phyloP scores from a whole-genome alignment of 2,113 vertebrate genomes.

The Vimba vimba region DNA sequence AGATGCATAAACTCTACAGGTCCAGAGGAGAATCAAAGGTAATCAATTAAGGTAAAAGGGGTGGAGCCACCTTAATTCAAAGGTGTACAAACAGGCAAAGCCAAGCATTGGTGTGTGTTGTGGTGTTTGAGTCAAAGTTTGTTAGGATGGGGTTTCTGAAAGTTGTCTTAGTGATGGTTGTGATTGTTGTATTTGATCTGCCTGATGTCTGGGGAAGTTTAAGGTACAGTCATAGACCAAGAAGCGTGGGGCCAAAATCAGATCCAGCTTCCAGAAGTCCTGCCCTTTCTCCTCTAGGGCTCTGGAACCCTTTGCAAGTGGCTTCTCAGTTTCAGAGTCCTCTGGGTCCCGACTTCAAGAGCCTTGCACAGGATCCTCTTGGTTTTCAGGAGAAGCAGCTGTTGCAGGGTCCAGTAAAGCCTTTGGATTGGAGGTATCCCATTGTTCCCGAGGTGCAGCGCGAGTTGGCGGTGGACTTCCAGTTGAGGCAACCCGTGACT shows the following conservation, averaged over 20 bases:
- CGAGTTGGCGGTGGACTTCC: slow-evolving; percentile 33
- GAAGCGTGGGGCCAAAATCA: no score
- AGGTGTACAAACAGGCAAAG: not conserved
- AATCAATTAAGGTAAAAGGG: not conserved
- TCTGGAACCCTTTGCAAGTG: not conserved
- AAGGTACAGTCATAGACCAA: not conserved
- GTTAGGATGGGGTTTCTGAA: not conserved
- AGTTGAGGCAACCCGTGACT: slow-evolving; percentile 34
- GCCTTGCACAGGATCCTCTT: not conserved
- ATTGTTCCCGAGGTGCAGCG: slow-evolving; percentile 29
- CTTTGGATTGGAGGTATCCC: slow-evolving; percentile 59
- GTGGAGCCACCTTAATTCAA: not conserved
- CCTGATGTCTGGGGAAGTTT: not conserved
- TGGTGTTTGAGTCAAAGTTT: not conserved
- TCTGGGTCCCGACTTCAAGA: not conserved
- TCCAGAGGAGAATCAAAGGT: not conserved
- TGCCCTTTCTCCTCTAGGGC: not conserved
- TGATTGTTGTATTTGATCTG: not conserved
- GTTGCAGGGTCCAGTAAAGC: slow-evolving; percentile 11
- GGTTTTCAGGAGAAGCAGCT: slow-evolving; percentile 36
- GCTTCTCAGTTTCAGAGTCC: no score
- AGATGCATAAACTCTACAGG: slow-evolving; percentile 12
- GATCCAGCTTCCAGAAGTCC: not conserved
- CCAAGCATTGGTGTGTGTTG: fast-evolving
- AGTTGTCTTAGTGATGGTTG: not conserved